These are phyloP conservation scores for Hydroisotoma schaefferi DNA, from an alignment of 2,888 invertebrate genomes.

Conservation along the genomic window DNA sequence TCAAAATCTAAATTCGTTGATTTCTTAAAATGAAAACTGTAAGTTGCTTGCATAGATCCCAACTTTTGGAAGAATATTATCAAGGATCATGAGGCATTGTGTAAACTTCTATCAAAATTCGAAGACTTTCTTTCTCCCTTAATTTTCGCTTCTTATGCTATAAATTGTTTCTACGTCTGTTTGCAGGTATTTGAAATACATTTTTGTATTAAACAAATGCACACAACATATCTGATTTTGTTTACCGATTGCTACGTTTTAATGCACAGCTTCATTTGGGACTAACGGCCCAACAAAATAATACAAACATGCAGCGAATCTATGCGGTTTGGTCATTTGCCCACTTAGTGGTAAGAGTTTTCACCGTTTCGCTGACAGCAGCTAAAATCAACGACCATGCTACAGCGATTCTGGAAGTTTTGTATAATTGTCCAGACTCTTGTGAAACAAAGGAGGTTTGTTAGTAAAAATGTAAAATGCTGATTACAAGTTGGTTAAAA, in stretches of 20 bases:
- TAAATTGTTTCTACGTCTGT: constrained; percentile 45
- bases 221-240: background rate
- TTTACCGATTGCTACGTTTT: too few species aligned
- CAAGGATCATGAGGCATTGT: constrained; percentile 33
- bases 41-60: constrained; percentile 21
- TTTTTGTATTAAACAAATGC: background rate
- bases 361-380: constrained; percentile 27
- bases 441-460: constrained; percentile 30
- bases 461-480: background rate
- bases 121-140: constrained; percentile 38
- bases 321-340: constrained; percentile 44
- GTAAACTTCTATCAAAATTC: constrained; percentile 25
- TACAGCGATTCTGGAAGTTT: constrained; percentile 22
- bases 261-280: constrained; percentile 28
- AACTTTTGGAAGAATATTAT: constrained; percentile 37
- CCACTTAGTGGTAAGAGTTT: constrained; percentile 32
- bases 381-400: constrained; percentile 38
- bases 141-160: constrained; percentile 36
- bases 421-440: constrained; percentile 33
- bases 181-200: constrained; percentile 25
- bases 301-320: constrained; percentile 8
- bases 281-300: constrained; percentile 9
- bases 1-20: background rate
- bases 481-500: background rate
- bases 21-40: background rate